These are phyloP conservation scores for Ylistrum balloti DNA, from an alignment of 1,140 invertebrate genomes.

Conservation along the genomic window DNA sequence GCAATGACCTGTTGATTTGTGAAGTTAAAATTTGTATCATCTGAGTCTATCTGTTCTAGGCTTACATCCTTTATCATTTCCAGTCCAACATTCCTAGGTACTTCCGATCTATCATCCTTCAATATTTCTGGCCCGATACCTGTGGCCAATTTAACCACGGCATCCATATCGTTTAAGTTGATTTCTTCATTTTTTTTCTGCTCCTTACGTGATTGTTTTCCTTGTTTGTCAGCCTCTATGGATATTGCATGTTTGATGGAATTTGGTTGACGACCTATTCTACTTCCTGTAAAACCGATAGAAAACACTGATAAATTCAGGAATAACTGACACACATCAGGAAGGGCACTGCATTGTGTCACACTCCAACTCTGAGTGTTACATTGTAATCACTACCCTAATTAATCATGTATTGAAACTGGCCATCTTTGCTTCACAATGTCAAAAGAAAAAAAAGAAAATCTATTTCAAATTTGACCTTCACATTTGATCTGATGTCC, in stretches of 20 bases:
- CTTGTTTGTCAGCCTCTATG: constrained; percentile 73
- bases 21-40: neutral
- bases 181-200: neutral
- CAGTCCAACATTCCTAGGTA: neutral
- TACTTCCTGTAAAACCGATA: constrained; percentile 73
- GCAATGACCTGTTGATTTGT: neutral
- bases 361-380: too few relatives aligned
- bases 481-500: too few relatives aligned
- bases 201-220: constrained; percentile 42
- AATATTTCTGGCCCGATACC: neutral
- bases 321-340: too few relatives aligned
- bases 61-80: neutral
- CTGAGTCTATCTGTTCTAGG: constrained; percentile 10
- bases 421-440: too few relatives aligned
- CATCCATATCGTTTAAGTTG: constrained; percentile 48
- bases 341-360: too few relatives aligned
- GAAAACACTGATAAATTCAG: constrained; percentile 12
- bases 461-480: too few relatives aligned
- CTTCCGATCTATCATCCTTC: constrained; percentile 11
- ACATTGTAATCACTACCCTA: too few relatives aligned
- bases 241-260: constrained; percentile 78
- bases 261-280: constrained; percentile 81
- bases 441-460: too few relatives aligned
- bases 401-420: too few relatives aligned
- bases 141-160: constrained; percentile 16